Evolutionary conservation across 2,797 vertebrate genomes (phyloP).

Genomic region (Onychomys leucogaster): DNA sequence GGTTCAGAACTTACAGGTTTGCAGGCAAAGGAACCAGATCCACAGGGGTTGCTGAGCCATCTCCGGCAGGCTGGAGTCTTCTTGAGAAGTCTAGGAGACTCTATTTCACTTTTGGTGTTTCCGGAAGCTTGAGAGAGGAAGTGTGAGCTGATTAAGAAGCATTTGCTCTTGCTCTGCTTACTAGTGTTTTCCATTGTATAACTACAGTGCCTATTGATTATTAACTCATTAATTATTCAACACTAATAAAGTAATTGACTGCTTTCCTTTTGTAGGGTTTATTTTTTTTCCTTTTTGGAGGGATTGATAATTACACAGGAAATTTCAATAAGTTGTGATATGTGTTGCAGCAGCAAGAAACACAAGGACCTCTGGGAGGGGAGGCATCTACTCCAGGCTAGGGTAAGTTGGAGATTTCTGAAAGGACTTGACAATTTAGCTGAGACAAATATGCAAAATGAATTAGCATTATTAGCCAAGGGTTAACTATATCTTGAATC

Average conservation of each 20-base stretch:
- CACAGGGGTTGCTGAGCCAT: constrained; percentile 49
- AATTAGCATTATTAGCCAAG: background rate
- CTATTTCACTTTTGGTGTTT: background rate
- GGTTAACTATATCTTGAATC: background rate
- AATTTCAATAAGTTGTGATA: background rate
- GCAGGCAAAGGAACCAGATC: constrained; percentile 67
- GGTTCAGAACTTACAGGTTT: constrained; percentile 73
- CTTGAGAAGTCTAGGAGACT: background rate
- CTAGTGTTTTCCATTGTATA: background rate
- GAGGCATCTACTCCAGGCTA: background rate
- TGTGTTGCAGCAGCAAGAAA: background rate
- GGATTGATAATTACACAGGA: background rate
- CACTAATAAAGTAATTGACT: background rate
- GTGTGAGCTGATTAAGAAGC: background rate
- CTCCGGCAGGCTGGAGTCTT: background rate
- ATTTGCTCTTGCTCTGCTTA: background rate
- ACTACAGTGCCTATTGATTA: background rate
- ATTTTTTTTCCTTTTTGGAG: background rate
- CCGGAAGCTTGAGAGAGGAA: constrained; percentile 70
- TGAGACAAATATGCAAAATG: background rate
- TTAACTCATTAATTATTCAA: background rate
- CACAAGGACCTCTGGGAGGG: background rate
- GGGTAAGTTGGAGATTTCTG: background rate
- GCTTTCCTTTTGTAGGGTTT: background rate
- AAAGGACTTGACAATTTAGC: background rate